A percentile compares a stretch with the other conserved stretches of the same genome.
Evolutionary conservation across 2,888 invertebrate species (phyloP).

Genomic region (Habrosyne pyritoides): DNA sequence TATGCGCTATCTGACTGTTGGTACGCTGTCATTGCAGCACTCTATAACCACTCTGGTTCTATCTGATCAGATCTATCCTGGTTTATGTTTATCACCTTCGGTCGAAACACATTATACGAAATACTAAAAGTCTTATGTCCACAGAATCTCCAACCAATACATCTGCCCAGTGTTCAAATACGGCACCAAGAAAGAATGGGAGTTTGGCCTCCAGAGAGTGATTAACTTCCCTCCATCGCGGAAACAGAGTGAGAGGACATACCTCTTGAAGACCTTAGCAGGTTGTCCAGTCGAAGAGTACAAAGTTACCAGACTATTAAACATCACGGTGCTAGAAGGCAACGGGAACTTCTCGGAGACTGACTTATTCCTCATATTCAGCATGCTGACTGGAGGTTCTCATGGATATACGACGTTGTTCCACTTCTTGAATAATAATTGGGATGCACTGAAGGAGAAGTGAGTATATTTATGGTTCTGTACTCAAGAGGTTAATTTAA

Average conservation of each 20-base stretch:
- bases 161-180: slow-evolving; percentile 93
- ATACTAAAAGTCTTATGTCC: too few relatives aligned
- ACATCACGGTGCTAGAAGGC: slow-evolving; percentile 87
- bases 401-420: slow-evolving; percentile 89
- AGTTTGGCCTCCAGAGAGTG: slow-evolving; percentile 90
- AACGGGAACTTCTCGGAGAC: slow-evolving; percentile 90
- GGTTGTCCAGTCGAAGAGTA: slow-evolving; percentile 89
- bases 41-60: too few relatives aligned
- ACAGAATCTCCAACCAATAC: slow-evolving; percentile 88
- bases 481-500: too few relatives aligned
- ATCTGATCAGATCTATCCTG: too few relatives aligned
- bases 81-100: slow-evolving; percentile 6
- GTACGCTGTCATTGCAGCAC: too few relatives aligned
- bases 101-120: too few relatives aligned
- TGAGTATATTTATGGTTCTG: too few relatives aligned
- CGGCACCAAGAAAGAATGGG: slow-evolving; percentile 92
- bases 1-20: too few relatives aligned
- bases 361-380: slow-evolving; percentile 89
- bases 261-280: slow-evolving; percentile 89
- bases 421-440: slow-evolving; percentile 88
- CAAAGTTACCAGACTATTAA: slow-evolving; percentile 86
- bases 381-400: slow-evolving; percentile 88
- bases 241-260: slow-evolving; percentile 89
- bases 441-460: slow-evolving; percentile 87
- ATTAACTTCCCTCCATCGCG: slow-evolving; percentile 89